Evolutionary conservation across 2,888 invertebrate genomes (phyloP).

Genomic region (Amiota mariae): DNA sequence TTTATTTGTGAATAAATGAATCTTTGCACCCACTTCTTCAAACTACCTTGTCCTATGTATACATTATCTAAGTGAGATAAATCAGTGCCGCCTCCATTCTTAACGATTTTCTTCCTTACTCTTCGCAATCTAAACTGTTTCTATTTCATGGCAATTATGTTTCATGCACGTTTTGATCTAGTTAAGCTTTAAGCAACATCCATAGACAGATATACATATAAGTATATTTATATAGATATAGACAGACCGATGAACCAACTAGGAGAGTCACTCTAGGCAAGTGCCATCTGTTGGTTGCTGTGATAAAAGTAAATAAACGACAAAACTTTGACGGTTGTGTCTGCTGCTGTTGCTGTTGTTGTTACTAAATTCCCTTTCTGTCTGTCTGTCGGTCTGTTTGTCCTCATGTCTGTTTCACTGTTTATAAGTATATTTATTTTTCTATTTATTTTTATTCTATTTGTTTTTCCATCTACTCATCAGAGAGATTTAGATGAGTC

Average conservation of each 20-base stretch:
- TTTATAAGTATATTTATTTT: too few relatives aligned
- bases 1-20: too few relatives aligned
- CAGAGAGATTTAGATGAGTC: neutral
- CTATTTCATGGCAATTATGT: too few relatives aligned
- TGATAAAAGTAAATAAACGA: slow-evolving; percentile 20
- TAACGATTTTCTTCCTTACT: neutral
- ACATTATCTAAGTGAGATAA: neutral
- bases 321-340: neutral
- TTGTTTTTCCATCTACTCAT: neutral
- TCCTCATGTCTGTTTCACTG: neutral
- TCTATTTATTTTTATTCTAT: too few relatives aligned
- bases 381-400: neutral
- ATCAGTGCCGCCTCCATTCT: neutral
- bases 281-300: neutral
- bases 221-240: too few relatives aligned
- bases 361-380: neutral
- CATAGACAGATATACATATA: neutral
- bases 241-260: too few relatives aligned
- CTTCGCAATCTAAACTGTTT: neutral
- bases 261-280: neutral
- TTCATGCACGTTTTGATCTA: neutral
- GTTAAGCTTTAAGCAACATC: neutral
- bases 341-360: neutral
- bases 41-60: too few relatives aligned
- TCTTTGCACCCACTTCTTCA: too few relatives aligned